phyloP scores from a whole-genome alignment of 2,888 invertebrate genomes.

The Megamerina dolium region DNA sequence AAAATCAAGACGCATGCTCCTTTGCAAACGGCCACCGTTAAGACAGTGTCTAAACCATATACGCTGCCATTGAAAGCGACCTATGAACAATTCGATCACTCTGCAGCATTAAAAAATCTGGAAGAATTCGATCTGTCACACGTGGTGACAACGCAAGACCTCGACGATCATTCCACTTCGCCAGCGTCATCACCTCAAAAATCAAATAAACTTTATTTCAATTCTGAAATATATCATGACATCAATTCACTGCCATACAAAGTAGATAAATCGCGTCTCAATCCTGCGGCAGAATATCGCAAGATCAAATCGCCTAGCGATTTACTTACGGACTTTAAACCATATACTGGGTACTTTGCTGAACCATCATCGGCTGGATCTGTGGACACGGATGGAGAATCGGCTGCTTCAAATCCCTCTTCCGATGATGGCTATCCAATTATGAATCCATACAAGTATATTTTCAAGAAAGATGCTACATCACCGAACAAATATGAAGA shows the following conservation, averaged over 20 bases:
- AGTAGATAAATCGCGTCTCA: conserved; percentile 30
- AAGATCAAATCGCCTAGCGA: conserved; percentile 26
- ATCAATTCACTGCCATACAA: conserved; percentile 46
- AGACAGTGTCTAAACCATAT: conserved; percentile 41
- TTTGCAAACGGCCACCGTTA: conserved; percentile 42
- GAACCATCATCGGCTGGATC: conserved; percentile 34
- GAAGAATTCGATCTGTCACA: conserved; percentile 46
- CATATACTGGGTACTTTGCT: conserved; percentile 41
- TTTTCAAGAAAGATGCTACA: conserved; percentile 41
- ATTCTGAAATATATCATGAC: conserved; percentile 47
- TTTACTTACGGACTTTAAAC: conserved; percentile 36
- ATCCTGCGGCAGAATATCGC: conserved; percentile 25
- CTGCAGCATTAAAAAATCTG: conserved; percentile 41
- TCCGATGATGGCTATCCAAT: conserved; percentile 40
- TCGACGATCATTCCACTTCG: conserved; percentile 20
- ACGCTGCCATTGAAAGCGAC: conserved; percentile 31
- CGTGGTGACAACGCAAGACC: conserved; percentile 35
- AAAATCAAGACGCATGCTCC: conserved; percentile 45
- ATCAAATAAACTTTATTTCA: conserved; percentile 43
- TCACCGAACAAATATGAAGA: conserved; percentile 33
- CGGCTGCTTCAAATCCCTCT: conserved; percentile 6
- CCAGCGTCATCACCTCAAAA: conserved; percentile 21
- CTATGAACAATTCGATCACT: conserved; percentile 43
- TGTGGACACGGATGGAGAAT: conserved; percentile 14
- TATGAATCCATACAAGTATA: conserved; percentile 41